A percentile compares a stretch with the other conserved stretches of the same genome.
phyloP scores from a whole-genome alignment of 2,888 invertebrate species.

The Thymelicus sylvestris region DNA sequence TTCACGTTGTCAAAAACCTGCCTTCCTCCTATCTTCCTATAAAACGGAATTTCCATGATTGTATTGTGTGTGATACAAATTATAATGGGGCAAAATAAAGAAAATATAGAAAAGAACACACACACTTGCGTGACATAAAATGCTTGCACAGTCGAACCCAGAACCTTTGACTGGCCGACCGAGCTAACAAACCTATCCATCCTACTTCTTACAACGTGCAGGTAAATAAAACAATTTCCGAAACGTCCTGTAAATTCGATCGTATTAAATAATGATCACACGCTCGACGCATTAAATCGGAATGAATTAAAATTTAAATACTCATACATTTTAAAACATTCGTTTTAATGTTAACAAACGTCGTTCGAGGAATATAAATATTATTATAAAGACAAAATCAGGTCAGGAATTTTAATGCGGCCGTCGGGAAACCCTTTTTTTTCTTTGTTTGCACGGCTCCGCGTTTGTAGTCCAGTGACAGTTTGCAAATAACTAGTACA shows the following conservation, averaged over 20 bases:
- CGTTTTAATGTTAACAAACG: slow-evolving; percentile 33
- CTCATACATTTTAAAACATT: slow-evolving; percentile 20
- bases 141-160: too few relatives aligned
- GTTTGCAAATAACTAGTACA: slow-evolving; percentile 42
- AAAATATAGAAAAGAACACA: too few relatives aligned
- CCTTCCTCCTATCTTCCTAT: too few relatives aligned
- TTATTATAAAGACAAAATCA: slow-evolving; percentile 38
- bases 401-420: slow-evolving; percentile 59
- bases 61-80: too few relatives aligned
- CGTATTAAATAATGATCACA: not conserved
- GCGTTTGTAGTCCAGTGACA: slow-evolving; percentile 61
- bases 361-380: slow-evolving; percentile 30
- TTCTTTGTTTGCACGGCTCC: slow-evolving; percentile 57
- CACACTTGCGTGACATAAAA: too few relatives aligned
- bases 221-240: too few relatives aligned
- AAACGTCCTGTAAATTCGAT: not conserved
- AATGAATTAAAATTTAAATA: slow-evolving; percentile 18
- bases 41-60: too few relatives aligned
- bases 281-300: slow-evolving; percentile 8
- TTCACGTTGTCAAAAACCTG: too few relatives aligned
- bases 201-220: too few relatives aligned
- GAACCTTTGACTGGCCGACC: too few relatives aligned
- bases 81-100: too few relatives aligned
- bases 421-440: slow-evolving; percentile 52
- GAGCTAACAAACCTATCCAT: too few relatives aligned